Evolutionary conservation across 2,888 invertebrate genomes (phyloP).

Genomic region (Girardia tigrina): DNA sequence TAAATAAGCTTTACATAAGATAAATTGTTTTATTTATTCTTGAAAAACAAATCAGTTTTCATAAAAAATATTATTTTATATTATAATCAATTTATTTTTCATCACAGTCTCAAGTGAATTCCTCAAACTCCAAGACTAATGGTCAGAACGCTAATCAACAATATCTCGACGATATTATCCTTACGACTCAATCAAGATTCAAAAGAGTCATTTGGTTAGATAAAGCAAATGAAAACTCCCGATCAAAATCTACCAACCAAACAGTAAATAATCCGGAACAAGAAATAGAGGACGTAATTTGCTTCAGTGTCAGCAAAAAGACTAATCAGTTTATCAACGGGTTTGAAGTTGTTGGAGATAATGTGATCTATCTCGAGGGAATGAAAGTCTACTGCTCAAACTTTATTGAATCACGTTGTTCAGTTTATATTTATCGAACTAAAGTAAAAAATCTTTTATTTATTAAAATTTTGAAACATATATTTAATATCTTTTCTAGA

Average conservation of each 20-base stretch:
- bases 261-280: neutral
- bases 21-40: no score
- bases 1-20: no score
- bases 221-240: neutral
- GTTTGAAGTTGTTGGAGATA: neutral
- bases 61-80: no score
- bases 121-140: neutral
- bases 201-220: conserved; percentile 17
- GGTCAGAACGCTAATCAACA: neutral
- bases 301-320: neutral
- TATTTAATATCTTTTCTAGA: neutral
- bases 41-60: no score
- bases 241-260: neutral
- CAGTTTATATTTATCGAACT: neutral
- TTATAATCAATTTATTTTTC: no score
- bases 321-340: neutral
- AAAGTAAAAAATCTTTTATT: neutral
- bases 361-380: conserved; percentile 17
- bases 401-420: neutral
- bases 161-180: conserved; percentile 1
- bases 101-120: neutral
- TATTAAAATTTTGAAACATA: neutral
- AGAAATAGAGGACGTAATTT: neutral
- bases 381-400: conserved; percentile 16
- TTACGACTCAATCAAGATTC: neutral